Evolutionary conservation across 2,113 vertebrate species (phyloP).

Genomic region (Anseranas semipalmata): DNA sequence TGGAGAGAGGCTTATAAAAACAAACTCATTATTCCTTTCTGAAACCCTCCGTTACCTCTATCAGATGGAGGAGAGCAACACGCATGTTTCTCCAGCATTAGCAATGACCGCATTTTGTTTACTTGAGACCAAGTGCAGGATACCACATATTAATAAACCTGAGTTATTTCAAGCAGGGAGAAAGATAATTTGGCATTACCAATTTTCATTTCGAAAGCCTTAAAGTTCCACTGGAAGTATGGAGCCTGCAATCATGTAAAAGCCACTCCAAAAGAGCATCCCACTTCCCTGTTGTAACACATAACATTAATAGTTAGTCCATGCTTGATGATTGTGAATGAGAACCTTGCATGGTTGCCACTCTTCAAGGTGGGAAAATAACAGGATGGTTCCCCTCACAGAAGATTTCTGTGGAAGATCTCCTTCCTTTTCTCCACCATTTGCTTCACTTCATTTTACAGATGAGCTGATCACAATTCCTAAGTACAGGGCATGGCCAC

Average conservation of each 20-base stretch:
- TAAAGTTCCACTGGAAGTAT: neutral
- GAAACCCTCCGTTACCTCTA: neutral
- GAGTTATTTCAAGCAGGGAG: neutral
- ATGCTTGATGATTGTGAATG: neutral
- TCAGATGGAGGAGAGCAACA: neutral
- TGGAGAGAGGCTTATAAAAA: neutral
- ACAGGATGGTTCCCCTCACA: neutral
- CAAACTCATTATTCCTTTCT: neutral
- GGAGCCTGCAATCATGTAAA: neutral
- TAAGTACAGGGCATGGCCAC: accelerated
- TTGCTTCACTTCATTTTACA: neutral
- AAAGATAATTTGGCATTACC: neutral
- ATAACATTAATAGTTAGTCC: neutral
- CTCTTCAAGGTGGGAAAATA: neutral
- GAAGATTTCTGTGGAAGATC: neutral
- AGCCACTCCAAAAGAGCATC: neutral
- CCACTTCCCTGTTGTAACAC: neutral
- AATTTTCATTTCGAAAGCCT: neutral
- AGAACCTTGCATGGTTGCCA: neutral
- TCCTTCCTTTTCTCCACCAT: neutral
- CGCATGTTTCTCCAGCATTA: neutral
- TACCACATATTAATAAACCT: neutral
- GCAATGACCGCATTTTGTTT: neutral
- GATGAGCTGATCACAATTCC: neutral
- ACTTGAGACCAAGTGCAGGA: neutral